Base-by-base conservation (phyloP, 2,113 vertebrate species). In the Oryzias melastigma region DNA sequence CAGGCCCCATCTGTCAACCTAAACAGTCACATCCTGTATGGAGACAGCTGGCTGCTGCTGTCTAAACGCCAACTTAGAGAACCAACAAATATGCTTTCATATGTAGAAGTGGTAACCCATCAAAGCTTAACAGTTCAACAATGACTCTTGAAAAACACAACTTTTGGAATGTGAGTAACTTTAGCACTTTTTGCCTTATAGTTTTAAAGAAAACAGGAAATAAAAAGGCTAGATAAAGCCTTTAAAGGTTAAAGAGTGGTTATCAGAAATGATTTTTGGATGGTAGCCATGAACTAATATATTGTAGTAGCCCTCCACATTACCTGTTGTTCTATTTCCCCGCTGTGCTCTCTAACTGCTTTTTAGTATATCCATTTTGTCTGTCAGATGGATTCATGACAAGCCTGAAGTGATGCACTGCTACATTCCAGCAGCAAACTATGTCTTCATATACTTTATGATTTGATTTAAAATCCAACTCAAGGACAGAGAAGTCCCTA, bases 381-480 rank as follows among this genome's bases (percentile, higher is more conserved):
- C 71, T 4, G 2, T 52, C 56, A 56, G 50, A 18, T 70, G 67
- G 73, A 85, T 78, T 71, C 78, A 87, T 84, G 83, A 77, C 79
- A 81, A 77, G 79, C 84, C 84, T 65, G 83, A 51, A 81, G 87
- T 80, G 6, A 63, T 68, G 55, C 72, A 15, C 62, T 50, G 72
- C 75, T 63, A 66, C 66, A 74, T 71, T 78, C 77, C 76, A 44
- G 54, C 59, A 66, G 35, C 63, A 53, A 51, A 59, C 55, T 77
- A 81, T 71, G 42, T 68, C 68, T 74, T 70, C 68, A 74, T 74
- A 80, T 86, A 87, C 10, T 88, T 88, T 91, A 91, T 86, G 87
- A 78, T 79, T 88, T 82, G 74, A 89, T 87, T 35, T 87, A 87
- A 82, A 84, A 82, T 65, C 59, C 67, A 43, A 77, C 55, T 82